These are phyloP conservation scores for Apostichopus parvimensis DNA, from an alignment of 35 echinoderm and acorn worm species.

Conservation along the genomic window DNA sequence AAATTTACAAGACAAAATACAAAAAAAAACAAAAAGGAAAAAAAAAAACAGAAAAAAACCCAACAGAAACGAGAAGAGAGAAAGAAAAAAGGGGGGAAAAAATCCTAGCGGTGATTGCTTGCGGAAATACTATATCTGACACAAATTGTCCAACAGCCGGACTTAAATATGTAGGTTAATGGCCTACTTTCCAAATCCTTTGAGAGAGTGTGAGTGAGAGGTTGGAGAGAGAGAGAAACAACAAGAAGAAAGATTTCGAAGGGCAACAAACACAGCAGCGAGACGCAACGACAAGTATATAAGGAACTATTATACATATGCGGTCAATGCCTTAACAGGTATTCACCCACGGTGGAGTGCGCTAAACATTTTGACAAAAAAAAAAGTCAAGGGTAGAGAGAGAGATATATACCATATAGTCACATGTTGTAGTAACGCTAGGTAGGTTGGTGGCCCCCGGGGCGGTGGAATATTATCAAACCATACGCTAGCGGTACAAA, in stretches of 20 bases:
- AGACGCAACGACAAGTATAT: neutral
- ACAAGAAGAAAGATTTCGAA: neutral
- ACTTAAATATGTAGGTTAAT: constrained; percentile 54
- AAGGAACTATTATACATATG: neutral
- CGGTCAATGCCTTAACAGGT: constrained; percentile 40
- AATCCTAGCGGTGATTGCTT: constrained; percentile 35
- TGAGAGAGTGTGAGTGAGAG: neutral
- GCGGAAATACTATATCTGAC: constrained; percentile 37
- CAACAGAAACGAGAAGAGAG: neutral
- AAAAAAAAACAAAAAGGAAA: neutral
- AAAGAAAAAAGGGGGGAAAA: neutral
- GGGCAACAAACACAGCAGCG: neutral
- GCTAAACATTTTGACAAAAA: constrained; percentile 3
- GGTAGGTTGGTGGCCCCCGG: neutral
- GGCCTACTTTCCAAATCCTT: constrained; percentile 36
- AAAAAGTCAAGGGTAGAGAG: constrained; percentile 36
- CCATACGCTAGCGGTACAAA: neutral
- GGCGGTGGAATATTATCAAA: neutral
- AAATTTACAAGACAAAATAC: constrained; percentile 20
- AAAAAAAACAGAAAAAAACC: constrained; percentile 1
- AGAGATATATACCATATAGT: neutral
- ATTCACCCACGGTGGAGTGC: constrained; percentile 36
- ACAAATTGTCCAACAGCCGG: constrained; percentile 53
- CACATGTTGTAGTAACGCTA: too few relatives aligned
- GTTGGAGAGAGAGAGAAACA: too few relatives aligned